Base-by-base conservation (phyloP, 2,888 invertebrate genomes). In the Portevinia maculata region DNA sequence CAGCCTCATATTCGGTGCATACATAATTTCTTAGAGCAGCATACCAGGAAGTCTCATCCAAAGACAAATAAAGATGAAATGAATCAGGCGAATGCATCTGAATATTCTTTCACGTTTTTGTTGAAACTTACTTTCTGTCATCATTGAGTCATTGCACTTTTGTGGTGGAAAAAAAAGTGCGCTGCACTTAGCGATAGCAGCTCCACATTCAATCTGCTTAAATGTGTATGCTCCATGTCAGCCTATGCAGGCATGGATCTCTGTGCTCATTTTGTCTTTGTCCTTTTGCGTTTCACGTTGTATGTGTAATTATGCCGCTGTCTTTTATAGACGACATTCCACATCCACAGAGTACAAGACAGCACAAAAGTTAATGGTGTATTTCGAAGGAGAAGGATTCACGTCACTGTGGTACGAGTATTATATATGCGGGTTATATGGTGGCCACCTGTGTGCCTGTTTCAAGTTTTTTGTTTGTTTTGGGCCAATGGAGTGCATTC, bases 1-100 rank as follows among this genome's bases (percentile, higher is more conserved):
- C 50, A 64, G 64, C 13, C 48, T 24, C 15, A 28, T 64, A 1
- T 34, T 32, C 55, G 46, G 44, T 62, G 64, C 64, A 65, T 60
- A 73, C 70, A 65, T 76, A 71, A 76, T 71, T 70, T 76, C 70
- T 59, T 60, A 48, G 48, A 60, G 32, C 30, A 59, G 64, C 21
- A 74, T 53, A 78, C 71, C 83, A 71, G 83, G 78, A 83, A 83
- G 78, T 83, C 55, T 37, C 41, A n/a, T 53, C 37, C 39, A 76
- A 65, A 64, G 62, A 69, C 64, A 81, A 60, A 71, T 48, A 76
- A 48, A 65, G 69, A 76, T 53, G 46, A 60, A 52, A 81, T 70
- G 81, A 70, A 64, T 81, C 76, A 65, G 44, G 55, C 53, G 71
- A 78, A 65, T 78, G 71, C 78, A 78, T 71, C 62, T 71, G 70